Evolutionary conservation across 2,797 vertebrate species (phyloP).

Genomic region (Poeciliopsis infans): DNA sequence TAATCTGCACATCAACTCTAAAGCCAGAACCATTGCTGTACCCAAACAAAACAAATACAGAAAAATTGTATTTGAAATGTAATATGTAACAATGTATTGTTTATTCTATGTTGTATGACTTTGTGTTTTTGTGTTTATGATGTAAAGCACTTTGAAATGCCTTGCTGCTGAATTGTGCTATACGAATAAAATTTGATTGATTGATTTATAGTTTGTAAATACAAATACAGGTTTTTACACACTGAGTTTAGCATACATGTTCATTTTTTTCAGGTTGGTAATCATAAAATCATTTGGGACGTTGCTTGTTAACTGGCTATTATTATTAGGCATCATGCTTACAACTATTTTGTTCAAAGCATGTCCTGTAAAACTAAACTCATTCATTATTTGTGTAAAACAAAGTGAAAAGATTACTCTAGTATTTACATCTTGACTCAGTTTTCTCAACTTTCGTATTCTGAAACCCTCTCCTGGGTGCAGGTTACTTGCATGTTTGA

Average conservation of each 20-base stretch:
- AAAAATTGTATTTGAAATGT: too few relatives aligned
- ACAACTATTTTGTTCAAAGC: background rate
- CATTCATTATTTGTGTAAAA: background rate
- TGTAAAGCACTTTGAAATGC: too few relatives aligned
- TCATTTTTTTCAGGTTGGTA: background rate
- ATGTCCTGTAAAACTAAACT: background rate
- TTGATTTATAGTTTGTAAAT: background rate
- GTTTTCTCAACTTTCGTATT: slow-evolving; percentile 7
- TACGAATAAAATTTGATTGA: too few relatives aligned
- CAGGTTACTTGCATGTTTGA: slow-evolving; percentile 26
- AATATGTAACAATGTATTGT: too few relatives aligned
- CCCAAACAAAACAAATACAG: too few relatives aligned
- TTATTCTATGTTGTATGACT: too few relatives aligned
- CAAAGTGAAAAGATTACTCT: background rate
- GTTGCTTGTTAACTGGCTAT: background rate
- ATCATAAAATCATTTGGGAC: background rate
- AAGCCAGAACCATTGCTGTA: too few relatives aligned
- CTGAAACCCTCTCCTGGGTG: background rate
- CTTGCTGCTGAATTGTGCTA: too few relatives aligned
- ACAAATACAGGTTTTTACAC: background rate
- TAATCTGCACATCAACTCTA: too few relatives aligned
- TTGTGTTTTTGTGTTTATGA: too few relatives aligned
- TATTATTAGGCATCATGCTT: background rate
- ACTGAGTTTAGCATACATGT: background rate
- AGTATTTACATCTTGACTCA: slow-evolving; percentile 1